Conservation (phyloP, 1,140 invertebrate genomes). For the Listronotus oregonensis region DNA sequence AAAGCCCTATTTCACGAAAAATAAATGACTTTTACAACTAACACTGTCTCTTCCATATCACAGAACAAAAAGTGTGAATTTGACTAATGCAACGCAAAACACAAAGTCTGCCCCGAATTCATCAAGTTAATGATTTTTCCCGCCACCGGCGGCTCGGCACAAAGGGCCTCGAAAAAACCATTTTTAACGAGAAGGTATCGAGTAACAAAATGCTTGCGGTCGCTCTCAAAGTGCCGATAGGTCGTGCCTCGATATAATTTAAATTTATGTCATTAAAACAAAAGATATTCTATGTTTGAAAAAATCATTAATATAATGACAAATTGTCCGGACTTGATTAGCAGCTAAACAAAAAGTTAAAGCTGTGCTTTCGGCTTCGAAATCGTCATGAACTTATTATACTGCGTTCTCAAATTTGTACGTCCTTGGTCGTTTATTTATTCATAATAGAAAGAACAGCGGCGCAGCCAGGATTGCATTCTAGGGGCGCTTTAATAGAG, state of each 20-base stretch:
- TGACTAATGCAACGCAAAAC: slow-evolving; percentile 26
- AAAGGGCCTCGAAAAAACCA: slow-evolving; percentile 17
- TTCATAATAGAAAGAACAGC: no score
- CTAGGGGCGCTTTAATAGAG: no score
- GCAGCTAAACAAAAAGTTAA: no score
- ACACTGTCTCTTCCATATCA: not conserved
- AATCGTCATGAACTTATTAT: no score
- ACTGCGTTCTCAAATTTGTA: no score
- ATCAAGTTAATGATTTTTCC: slow-evolving; percentile 28
- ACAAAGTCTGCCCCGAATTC: slow-evolving; percentile 13
- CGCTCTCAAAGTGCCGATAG: slow-evolving; percentile 22
- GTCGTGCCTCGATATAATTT: slow-evolving; percentile 17
- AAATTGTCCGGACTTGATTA: not conserved
- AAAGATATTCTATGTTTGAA: not conserved
- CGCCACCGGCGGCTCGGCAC: slow-evolving; percentile 16
- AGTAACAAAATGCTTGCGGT: slow-evolving; percentile 26
- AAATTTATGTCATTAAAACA: slow-evolving; percentile 3
- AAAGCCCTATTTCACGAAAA: no score
- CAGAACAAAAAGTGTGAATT: slow-evolving; percentile 29
- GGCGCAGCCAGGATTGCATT: no score
- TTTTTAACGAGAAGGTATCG: slow-evolving; percentile 26
- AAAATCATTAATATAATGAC: not conserved
- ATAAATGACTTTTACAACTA: no score
- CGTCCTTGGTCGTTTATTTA: no score
- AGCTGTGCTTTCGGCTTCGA: no score